Evolutionary conservation across 1,140 invertebrate genomes (phyloP).

Genomic region (Scaptomyza graminum): DNA sequence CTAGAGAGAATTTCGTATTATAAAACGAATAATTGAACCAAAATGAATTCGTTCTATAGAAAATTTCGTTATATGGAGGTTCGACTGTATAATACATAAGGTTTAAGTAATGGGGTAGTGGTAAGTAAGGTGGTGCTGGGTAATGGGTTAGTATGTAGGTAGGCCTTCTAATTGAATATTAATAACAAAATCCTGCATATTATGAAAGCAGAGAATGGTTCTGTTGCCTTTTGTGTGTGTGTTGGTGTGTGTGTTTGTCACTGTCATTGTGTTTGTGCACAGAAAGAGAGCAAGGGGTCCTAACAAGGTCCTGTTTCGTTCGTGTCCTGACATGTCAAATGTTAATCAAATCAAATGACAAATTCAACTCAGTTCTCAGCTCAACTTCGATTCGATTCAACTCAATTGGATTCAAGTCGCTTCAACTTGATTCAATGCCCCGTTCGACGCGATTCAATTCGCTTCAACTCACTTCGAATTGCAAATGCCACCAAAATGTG

Average conservation of each 20-base stretch:
- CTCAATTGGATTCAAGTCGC: conserved; percentile 8
- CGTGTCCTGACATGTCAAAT: conserved; percentile 18
- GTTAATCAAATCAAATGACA: conserved; percentile 27
- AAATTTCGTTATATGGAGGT: no score
- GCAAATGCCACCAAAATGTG: conserved; percentile 14
- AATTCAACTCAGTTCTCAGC: not conserved
- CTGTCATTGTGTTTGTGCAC: conserved; percentile 35
- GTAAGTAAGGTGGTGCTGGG: no score
- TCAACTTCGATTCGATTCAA: conserved; percentile 17
- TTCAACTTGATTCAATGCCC: conserved; percentile 3
- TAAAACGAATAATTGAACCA: no score
- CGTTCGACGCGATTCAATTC: conserved; percentile 18
- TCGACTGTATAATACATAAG: no score
- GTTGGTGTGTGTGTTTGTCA: conserved; percentile 54
- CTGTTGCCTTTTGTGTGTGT: conserved; percentile 36
- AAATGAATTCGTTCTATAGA: no score
- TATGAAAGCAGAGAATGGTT: conserved; percentile 5
- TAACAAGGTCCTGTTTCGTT: conserved; percentile 11
- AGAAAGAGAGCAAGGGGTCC: not conserved
- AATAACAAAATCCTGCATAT: conserved; percentile 55
- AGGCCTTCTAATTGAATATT: conserved; percentile 53
- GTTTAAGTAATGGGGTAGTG: no score
- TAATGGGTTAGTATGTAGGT: not conserved
- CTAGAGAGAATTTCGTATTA: no score
- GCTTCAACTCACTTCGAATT: conserved; percentile 18